Evolutionary conservation across 2,888 invertebrate species (phyloP), one percentile per base, ranked within the genome.

Genomic region (Dryomyza anilis): DNA sequence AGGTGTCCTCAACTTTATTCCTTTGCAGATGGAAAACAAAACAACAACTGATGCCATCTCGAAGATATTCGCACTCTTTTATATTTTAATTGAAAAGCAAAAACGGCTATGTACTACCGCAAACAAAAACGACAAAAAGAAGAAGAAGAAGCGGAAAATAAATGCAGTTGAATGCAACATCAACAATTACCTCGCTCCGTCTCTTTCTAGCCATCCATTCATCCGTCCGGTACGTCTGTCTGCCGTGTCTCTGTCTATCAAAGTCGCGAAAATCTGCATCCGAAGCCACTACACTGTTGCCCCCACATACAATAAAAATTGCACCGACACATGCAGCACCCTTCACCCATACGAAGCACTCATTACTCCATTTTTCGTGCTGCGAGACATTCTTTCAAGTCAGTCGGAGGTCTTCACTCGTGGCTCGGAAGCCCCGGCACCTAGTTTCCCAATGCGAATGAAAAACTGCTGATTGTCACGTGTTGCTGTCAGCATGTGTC

Each of bases 11-110:
- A 1, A n/a, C 63, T 33, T 64, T 60, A 55, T 63, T 53, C 53
- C 33, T 19, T 56, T 68, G 52, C 65, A 61, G 67, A 63, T 66
- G 64, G 64, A 65, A 63, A 55, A 12, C 27, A 56, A 68, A 61
- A 64, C 52, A 67, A 73, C 77, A 73, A 79, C 80, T 79, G 79
- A 80, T 79, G 78, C 74, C 73, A 73, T 70, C 69, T 67, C 69
- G 68, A 64, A 65, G 69, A 69, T 69, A 70, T 57, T 67, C 71
- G 65, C 68, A 71, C 71, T 69, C 79, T 79, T 79, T 80, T 79
- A 79, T 79, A 80, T 77, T 64, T 64, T 62, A 63, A 57, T 55
- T 36, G 46, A 59, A 52, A 52, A 61, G 30, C 2, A 58, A 39
- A 45, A 55, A 33, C 8, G 39, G 7, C 39, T 39, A n/a, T 21